phyloP scores from a whole-genome alignment of 2,113 vertebrate species.

The Chloropsis cyanopogon region DNA sequence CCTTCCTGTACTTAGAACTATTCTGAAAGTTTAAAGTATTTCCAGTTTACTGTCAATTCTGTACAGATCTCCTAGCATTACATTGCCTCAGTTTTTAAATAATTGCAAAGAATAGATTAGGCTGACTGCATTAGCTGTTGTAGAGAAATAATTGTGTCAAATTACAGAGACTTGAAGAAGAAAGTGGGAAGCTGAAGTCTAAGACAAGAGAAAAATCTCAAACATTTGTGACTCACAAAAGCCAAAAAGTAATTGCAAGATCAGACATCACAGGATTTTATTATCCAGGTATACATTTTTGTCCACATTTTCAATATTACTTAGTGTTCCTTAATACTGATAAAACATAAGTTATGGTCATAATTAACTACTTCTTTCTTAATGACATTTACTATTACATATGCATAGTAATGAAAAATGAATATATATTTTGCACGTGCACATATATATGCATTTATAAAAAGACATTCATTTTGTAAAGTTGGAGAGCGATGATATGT shows the following conservation, averaged over 20 bases:
- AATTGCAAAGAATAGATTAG: not conserved
- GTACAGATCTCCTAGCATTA: not conserved
- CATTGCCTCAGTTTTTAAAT: not conserved
- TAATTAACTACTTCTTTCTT: not conserved
- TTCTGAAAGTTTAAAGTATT: not conserved
- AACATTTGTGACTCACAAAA: slow-evolving; percentile 60
- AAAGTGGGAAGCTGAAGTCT: slow-evolving; percentile 7
- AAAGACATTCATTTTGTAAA: not conserved
- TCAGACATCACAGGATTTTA: slow-evolving; percentile 81
- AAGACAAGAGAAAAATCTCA: slow-evolving; percentile 47
- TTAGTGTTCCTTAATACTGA: not conserved
- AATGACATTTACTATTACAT: not conserved
- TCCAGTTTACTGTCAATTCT: not conserved
- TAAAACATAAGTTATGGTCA: not conserved
- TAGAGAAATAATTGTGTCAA: not conserved
- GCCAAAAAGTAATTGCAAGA: slow-evolving; percentile 80
- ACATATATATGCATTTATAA: not conserved
- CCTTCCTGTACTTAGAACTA: not conserved
- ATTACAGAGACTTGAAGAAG: slow-evolving; percentile 47
- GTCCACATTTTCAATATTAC: not conserved
- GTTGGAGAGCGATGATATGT: not conserved
- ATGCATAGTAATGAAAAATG: not conserved
- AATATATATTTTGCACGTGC: not conserved
- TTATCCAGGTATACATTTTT: slow-evolving; percentile 74
- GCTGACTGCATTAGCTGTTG: not conserved